These are phyloP conservation scores for Corydoras sp. DNA, from an alignment of 2,113 vertebrate species.

Conservation along the genomic window DNA sequence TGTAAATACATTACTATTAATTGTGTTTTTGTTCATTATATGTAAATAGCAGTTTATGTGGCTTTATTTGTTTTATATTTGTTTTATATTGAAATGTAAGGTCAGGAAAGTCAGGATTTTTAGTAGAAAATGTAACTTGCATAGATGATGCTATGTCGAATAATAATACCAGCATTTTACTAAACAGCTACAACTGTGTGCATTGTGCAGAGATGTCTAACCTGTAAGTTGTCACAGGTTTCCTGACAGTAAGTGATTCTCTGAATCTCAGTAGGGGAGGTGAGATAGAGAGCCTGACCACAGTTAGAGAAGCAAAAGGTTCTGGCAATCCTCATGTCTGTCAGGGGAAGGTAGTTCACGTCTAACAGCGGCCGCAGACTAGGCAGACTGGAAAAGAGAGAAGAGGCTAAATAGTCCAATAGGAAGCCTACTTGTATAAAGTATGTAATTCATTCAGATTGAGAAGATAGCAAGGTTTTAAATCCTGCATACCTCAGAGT, in stretches of 20 bases:
- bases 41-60: too few relatives aligned
- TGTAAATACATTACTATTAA: too few relatives aligned
- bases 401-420: constrained; percentile 13
- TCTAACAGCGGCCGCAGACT: constrained; percentile 93
- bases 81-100: too few relatives aligned
- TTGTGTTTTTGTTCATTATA: too few relatives aligned
- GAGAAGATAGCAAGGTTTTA: background rate
- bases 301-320: constrained; percentile 98
- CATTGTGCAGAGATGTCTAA: constrained; percentile 46
- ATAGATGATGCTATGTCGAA: too few relatives aligned
- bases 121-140: too few relatives aligned
- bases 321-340: constrained; percentile 98
- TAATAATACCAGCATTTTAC: background rate
- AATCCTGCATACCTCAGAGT: constrained; percentile 77
- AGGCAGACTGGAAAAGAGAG: constrained; percentile 75
- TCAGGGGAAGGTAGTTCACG: constrained; percentile 96
- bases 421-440: too few relatives aligned
- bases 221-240: constrained; percentile 97
- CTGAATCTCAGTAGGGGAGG: constrained; percentile 96
- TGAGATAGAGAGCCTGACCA: constrained; percentile 96
- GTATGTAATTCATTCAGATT: background rate
- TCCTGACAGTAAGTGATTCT: constrained; percentile 98
- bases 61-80: too few relatives aligned
- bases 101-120: too few relatives aligned
- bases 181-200: background rate